Evolutionary conservation across 2,888 invertebrate genomes (phyloP), one percentile per base, ranked within the genome.

Genomic region (Ormyrus rosae): DNA sequence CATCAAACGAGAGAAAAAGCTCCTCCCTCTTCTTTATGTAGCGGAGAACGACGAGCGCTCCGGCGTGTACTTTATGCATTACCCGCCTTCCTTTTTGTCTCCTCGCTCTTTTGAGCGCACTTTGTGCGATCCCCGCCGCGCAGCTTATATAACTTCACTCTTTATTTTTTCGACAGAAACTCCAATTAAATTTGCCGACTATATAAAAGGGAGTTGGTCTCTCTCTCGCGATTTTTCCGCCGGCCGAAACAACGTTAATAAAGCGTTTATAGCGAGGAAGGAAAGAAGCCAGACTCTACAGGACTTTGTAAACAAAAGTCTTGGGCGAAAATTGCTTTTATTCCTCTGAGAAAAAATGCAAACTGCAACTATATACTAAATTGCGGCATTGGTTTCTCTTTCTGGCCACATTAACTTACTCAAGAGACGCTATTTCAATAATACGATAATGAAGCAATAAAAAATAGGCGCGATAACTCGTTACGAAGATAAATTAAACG

Each of bases 181-280:
- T 65, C 71, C 78, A 78, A 78, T 78, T 78, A 78, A 75, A 75
- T 75, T 75, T 75, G 65, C 67, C 78, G 60, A 9, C 55, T 19
- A 11, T 63, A 60, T 61, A 61, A 61, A 34, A 13, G 50, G 8
- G 70, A 69, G 55, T 13, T 19, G 3, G 34, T 34, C 9, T 2
- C 46, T 34, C 9, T 2, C 46, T 55, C 61, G 48, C 69, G 69
- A 63, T 76, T 64, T 56, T 77, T 53, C 55, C 69, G 53, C 46
- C 45, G 19, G 11, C 6, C 48, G 10, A 46, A 48, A 19, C n/a
- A 63, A 76, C 63, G 48, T 64, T 76, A 76, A 76, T 69, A 55
- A 56, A 69, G 34, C 61, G 45, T 63, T 72, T 63, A 63, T 63
- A 53, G 53, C 19, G 34, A 5, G 53, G 8, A 34, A 45, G 50